Evolutionary conservation across 2,888 invertebrate species (phyloP).

Genomic region (Andrena fulva): DNA sequence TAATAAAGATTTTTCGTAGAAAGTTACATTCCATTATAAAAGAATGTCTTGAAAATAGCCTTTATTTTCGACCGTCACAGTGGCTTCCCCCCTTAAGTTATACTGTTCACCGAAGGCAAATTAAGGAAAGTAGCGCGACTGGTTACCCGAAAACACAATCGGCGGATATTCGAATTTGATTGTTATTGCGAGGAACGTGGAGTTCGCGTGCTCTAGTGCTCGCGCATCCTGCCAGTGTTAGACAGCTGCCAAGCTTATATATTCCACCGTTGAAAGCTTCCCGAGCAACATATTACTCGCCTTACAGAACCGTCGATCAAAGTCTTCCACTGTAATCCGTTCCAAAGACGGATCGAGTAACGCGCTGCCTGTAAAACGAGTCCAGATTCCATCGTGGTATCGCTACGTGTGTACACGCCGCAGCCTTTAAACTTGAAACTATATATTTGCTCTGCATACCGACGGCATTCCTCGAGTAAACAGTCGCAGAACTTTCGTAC

Average conservation of each 20-base stretch:
- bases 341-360: conserved; percentile 46
- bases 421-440: conserved; percentile 26
- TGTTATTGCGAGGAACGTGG: neutral
- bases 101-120: neutral
- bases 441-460: neutral
- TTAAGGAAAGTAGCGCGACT: neutral
- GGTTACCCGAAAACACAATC: neutral
- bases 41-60: too few species aligned
- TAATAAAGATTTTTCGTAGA: too few species aligned
- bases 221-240: neutral
- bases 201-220: neutral
- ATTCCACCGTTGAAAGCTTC: conserved; percentile 22
- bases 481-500: neutral
- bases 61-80: too few species aligned
- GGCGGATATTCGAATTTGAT: neutral
- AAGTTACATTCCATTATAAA: too few species aligned
- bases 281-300: conserved; percentile 31
- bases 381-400: conserved; percentile 24
- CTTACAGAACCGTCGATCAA: conserved; percentile 50
- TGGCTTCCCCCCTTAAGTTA: too few species aligned
- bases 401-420: neutral
- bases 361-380: conserved; percentile 39
- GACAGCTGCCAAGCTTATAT: conserved; percentile 22
- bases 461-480: neutral
- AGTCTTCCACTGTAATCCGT: conserved; percentile 38